These are phyloP conservation scores for Premnoplex brunnescens DNA, from an alignment of 2,797 vertebrate species.

Conservation along the genomic window DNA sequence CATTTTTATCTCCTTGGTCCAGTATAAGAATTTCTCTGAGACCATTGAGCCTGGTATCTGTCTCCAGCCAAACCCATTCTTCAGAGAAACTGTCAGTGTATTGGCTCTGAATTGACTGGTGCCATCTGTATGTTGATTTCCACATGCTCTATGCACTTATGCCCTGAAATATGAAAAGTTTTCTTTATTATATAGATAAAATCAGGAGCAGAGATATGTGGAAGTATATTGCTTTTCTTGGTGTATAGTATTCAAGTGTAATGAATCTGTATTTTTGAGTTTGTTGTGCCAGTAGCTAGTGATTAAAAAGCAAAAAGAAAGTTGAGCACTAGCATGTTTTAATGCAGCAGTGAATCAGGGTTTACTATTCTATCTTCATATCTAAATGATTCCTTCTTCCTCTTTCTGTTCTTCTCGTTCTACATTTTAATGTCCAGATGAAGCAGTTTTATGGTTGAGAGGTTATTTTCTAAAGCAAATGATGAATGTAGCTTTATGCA, in stretches of 20 bases:
- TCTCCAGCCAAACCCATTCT: background rate
- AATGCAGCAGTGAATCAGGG: background rate
- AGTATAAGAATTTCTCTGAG: background rate
- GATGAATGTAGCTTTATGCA: conserved; percentile 31
- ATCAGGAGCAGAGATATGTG: background rate
- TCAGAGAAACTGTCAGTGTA: background rate
- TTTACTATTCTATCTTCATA: background rate
- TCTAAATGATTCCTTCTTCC: background rate
- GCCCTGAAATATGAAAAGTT: background rate
- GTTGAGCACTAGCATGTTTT: background rate
- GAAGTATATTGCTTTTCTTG: conserved; percentile 26
- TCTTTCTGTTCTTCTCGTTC: background rate
- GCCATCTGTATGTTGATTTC: background rate
- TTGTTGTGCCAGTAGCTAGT: background rate
- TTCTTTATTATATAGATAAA: conserved; percentile 42
- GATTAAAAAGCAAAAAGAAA: background rate
- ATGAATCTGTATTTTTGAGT: background rate
- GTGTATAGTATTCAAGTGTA: background rate
- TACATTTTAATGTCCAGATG: background rate
- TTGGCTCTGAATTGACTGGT: background rate
- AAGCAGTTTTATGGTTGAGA: conserved; percentile 14
- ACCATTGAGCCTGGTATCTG: background rate
- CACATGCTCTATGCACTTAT: background rate
- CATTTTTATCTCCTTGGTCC: background rate
- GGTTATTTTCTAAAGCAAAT: conserved; percentile 13